Base-by-base conservation (phyloP, 2,113 vertebrate genomes). In the Hipposideros armiger region DNA sequence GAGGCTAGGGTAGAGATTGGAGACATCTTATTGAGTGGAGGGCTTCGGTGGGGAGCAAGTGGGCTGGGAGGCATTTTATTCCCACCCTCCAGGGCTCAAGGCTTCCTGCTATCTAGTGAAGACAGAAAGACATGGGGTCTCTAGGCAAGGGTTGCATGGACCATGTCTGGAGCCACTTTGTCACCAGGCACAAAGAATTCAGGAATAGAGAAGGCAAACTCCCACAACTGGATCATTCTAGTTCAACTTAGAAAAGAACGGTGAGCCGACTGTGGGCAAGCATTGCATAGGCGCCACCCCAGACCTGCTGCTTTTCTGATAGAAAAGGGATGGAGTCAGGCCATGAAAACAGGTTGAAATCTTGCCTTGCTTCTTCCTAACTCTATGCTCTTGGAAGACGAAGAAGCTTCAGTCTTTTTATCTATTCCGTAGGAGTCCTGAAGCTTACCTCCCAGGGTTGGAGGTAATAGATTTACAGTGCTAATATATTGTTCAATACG, bases 361-460 rank as follows among this genome's bases (percentile, higher is more conserved):
- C 58, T 32, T 28, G 22, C 36, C 42, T 52, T 7, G 8, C 26
- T 4, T 2, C 20, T 42, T 52, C 30, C 74, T 69, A 11, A 56
- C 1, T 3, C 36, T 45, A 0, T 0, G 72, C 32, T 28, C 30
- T 56, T 42, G 50, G 70, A 56, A 40, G 1, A 3, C 0, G 40
- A 36, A 10, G 40, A 36, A 10, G 16, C 64, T 36, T 14, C 26
- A 0, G 28, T 20, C 47, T 77, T 74, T 73, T 58, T 47, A 54
- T 60, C 66, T 50, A 1, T 45, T 40, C 72, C 42, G 54, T 0
- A 67, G 74, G 74, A 78, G 30, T 32, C 54, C 26, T 1, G 70
- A 64, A 1, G 47, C 67, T 45, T 20, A 7, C 70, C 42, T 47
- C 88, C 73, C 45, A 19, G 24, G 70, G 42, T 17, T 10, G 32